Percentiles rank a stretch among this genome's conserved stretches.
These are phyloP conservation scores for Philantomba maxwellii DNA, from an alignment of 2,113 vertebrate genomes.

Conservation along the genomic window DNA sequence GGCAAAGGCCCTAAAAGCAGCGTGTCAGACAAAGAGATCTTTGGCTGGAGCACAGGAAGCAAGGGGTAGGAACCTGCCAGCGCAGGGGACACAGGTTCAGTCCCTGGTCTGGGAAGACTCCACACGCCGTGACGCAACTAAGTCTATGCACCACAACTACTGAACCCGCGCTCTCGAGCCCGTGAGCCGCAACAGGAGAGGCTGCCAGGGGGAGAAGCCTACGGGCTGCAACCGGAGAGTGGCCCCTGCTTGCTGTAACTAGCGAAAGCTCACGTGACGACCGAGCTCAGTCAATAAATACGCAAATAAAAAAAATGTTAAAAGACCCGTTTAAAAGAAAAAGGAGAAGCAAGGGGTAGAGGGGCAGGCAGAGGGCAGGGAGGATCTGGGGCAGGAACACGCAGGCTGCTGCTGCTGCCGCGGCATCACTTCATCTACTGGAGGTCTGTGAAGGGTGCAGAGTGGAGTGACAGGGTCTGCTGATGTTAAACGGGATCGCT, in stretches of 20 bases:
- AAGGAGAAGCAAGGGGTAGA: neutral
- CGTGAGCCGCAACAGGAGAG: neutral
- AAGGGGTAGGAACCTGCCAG: neutral
- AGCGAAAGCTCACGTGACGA: neutral
- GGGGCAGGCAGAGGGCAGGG: neutral
- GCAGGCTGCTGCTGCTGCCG: neutral
- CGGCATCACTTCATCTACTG: accelerated
- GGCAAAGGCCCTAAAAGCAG: neutral
- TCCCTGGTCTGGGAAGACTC: neutral
- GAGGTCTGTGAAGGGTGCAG: neutral
- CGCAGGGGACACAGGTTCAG: neutral
- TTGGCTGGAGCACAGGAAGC: neutral
- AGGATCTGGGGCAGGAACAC: neutral
- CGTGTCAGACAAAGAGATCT: neutral
- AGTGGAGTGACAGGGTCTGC: neutral
- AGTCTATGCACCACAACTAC: neutral
- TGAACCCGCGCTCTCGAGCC: neutral
- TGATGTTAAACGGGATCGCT: neutral
- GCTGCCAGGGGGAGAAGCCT: neutral
- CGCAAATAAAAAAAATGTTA: neutral
- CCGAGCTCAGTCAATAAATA: neutral
- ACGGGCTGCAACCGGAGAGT: neutral
- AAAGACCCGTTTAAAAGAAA: neutral
- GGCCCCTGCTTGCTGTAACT: neutral
- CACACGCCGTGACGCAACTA: neutral